Evolutionary conservation across 2,113 vertebrate species (phyloP).

Genomic region (Python bivittatus): DNA sequence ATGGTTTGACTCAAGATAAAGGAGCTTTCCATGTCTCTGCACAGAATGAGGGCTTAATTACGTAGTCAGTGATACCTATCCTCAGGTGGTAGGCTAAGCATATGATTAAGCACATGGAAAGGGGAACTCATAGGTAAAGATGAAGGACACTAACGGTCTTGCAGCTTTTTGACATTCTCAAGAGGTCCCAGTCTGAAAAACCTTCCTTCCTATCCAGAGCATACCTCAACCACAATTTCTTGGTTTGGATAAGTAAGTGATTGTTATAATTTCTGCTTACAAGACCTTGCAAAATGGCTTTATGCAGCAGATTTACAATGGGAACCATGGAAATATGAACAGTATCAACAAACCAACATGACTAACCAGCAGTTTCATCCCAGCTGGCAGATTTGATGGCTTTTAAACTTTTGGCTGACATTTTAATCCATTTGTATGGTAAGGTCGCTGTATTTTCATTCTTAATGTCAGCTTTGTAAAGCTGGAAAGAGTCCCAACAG

Average conservation of each 20-base stretch:
- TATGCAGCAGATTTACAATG: not conserved
- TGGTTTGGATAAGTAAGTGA: not conserved
- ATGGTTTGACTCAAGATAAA: not conserved
- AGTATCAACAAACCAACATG: not conserved
- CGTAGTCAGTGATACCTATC: not conserved
- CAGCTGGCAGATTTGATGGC: not conserved
- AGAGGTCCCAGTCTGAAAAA: not conserved
- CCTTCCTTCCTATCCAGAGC: not conserved
- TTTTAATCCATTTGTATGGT: not conserved
- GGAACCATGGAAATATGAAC: not conserved
- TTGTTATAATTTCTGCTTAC: not conserved
- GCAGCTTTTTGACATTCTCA: not conserved
- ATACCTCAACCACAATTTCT: not conserved
- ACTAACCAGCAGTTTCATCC: not conserved
- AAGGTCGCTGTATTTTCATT: slow-evolving; percentile 2
- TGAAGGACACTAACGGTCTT: not conserved
- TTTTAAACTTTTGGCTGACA: slow-evolving; percentile 26
- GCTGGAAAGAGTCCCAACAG: not conserved
- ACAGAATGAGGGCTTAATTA: not conserved
- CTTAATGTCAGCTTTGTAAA: not conserved
- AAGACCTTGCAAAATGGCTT: not conserved
- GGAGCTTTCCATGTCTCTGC: not conserved
- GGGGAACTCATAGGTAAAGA: not conserved
- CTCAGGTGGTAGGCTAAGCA: not conserved
- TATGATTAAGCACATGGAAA: not conserved